Conservation (phyloP, 2,113 vertebrate genomes). For the Ictidomys tridecemlineatus region DNA sequence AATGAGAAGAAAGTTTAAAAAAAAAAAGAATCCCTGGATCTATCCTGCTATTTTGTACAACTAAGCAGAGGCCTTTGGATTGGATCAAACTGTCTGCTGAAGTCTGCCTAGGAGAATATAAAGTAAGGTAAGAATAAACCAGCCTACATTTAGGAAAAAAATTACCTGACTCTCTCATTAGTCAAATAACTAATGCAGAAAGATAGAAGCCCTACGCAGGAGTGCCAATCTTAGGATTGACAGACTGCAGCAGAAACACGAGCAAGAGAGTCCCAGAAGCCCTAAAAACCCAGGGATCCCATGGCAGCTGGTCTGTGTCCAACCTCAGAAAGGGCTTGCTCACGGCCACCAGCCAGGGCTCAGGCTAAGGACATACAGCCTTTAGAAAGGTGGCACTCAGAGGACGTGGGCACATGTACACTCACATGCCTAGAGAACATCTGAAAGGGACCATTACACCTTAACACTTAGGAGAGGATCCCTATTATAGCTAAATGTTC, state of each 20-base stretch:
- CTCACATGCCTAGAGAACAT: neutral
- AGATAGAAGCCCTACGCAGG: neutral
- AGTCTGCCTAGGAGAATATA: neutral
- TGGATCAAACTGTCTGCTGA: neutral
- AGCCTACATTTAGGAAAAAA: neutral
- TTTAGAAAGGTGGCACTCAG: neutral
- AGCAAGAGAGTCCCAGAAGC: neutral
- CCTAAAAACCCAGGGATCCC: neutral
- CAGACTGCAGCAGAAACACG: neutral
- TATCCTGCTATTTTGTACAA: neutral
- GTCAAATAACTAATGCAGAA: neutral
- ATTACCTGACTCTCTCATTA: neutral
- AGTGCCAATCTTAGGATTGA: neutral
- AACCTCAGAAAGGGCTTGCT: neutral
- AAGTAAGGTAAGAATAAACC: neutral
- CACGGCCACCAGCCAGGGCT: neutral
- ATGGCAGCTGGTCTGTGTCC: neutral
- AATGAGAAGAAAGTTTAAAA: too few species aligned
- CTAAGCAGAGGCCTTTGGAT: neutral
- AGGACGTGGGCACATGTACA: neutral
- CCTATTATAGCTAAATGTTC: neutral
- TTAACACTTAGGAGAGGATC: neutral
- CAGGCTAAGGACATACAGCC: rapidly evolving
- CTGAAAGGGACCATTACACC: neutral
- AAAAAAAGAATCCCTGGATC: neutral